Percentiles rank a stretch among this genome's conserved stretches.
Evolutionary conservation across 2,888 invertebrate species (phyloP).

Genomic region (Nomada flava): DNA sequence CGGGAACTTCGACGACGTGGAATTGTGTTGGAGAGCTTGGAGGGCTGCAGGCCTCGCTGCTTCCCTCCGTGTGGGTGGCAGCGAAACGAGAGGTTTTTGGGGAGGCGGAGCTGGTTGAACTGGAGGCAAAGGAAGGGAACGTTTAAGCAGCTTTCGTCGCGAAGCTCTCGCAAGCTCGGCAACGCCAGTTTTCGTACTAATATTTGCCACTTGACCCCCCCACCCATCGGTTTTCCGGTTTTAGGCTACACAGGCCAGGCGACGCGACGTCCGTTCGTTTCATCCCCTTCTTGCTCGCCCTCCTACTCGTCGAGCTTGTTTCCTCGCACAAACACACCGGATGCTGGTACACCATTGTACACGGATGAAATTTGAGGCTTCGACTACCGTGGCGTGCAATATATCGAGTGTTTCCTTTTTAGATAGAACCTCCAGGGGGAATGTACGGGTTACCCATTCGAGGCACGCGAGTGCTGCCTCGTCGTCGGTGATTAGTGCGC

Average conservation of each 20-base stretch:
- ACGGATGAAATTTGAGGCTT: constrained; percentile 45
- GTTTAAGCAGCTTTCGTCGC: constrained; percentile 83
- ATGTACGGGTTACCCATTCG: neutral
- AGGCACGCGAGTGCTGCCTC: neutral
- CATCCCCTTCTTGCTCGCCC: constrained; percentile 46
- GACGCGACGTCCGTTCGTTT: constrained; percentile 58
- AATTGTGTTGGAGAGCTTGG: constrained; percentile 75
- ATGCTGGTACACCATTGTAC: constrained; percentile 23
- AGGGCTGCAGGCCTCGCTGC: constrained; percentile 61
- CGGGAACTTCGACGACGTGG: constrained; percentile 69
- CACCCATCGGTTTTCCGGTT: constrained; percentile 57
- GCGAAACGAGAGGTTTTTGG: constrained; percentile 58
- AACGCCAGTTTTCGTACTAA: constrained; percentile 83
- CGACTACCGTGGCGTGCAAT: constrained; percentile 5
- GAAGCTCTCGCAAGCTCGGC: constrained; percentile 76
- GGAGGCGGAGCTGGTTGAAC: constrained; percentile 59
- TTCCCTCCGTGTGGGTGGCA: constrained; percentile 57
- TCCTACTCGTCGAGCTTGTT: constrained; percentile 14
- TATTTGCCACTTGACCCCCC: constrained; percentile 83
- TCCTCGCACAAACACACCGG: constrained; percentile 25
- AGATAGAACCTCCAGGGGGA: neutral
- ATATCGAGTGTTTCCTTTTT: constrained; percentile 30
- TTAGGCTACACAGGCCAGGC: constrained; percentile 45
- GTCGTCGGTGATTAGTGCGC: constrained; percentile 6
- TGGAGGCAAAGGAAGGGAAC: constrained; percentile 65